A percentile compares a stretch with the other conserved stretches of the same genome.
Conservation (phyloP, 2,797 vertebrate genomes). For the Erithacus rubecula region DNA sequence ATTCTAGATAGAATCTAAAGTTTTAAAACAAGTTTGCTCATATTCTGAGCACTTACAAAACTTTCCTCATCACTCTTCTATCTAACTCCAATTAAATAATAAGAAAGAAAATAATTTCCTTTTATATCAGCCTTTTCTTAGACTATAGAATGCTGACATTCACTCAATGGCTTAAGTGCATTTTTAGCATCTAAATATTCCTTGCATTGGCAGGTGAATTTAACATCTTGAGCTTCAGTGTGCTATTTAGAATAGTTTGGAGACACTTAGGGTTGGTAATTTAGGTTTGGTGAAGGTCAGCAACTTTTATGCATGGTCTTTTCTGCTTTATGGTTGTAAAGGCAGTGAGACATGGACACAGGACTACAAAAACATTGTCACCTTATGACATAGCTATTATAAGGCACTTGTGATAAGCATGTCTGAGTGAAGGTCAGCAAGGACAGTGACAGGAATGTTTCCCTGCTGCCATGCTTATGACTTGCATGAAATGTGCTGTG, state of each 20-base stretch:
- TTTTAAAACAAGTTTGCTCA: not conserved
- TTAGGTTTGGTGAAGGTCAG: not conserved
- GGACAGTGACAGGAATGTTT: not conserved
- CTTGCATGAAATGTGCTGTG: not conserved
- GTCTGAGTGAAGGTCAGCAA: conserved; percentile 15
- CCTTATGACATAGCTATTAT: not conserved
- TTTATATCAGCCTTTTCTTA: not conserved
- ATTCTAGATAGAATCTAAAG: not conserved
- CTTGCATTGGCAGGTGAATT: not conserved
- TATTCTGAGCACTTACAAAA: not conserved
- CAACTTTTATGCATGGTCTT: not conserved
- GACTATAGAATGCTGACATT: not conserved
- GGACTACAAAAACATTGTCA: not conserved
- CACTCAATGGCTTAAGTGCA: not conserved
- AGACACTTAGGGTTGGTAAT: not conserved
- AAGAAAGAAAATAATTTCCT: not conserved
- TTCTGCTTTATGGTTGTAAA: not conserved
- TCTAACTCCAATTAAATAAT: not conserved
- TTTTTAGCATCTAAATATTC: not conserved
- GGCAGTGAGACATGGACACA: not conserved
- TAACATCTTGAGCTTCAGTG: not conserved
- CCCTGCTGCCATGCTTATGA: not conserved
- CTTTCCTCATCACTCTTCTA: not conserved
- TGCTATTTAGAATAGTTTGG: not conserved
- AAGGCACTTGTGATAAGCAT: conserved; percentile 67